phyloP scores from a whole-genome alignment of 2,888 invertebrate species.

The Ectemnius continuus region DNA sequence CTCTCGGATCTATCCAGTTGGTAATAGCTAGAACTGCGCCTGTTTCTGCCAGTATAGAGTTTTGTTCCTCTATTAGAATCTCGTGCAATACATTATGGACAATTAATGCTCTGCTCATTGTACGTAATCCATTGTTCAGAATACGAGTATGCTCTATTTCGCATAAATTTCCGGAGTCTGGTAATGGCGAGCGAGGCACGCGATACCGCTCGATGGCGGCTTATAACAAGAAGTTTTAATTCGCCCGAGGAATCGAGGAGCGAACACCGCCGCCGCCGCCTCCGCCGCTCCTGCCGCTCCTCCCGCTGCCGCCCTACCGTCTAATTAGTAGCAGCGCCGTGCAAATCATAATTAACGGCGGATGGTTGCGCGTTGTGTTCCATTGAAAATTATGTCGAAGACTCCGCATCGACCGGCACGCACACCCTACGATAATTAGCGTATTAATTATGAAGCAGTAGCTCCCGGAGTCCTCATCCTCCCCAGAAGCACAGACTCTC shows the following conservation, averaged over 20 bases:
- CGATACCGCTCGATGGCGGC: neutral
- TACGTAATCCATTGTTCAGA: no score
- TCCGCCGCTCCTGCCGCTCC: no score
- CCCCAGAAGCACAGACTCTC: neutral
- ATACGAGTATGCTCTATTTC: no score
- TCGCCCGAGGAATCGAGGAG: neutral
- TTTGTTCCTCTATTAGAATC: no score
- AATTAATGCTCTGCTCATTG: no score
- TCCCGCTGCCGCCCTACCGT: neutral
- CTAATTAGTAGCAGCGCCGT: neutral
- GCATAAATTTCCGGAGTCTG: no score
- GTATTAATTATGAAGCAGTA: conserved; percentile 3
- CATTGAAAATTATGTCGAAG: conserved; percentile 5
- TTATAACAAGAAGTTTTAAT: neutral
- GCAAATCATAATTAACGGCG: conserved; percentile 2
- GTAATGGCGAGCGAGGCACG: no score
- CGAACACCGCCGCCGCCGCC: neutral
- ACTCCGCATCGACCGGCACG: neutral
- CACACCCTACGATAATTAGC: conserved; percentile 1
- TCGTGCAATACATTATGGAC: no score
- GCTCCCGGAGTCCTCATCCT: neutral
- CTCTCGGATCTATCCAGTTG: neutral
- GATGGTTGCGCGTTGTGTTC: neutral
- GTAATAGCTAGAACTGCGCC: no score
- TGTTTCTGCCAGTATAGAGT: no score